These are phyloP conservation scores for Julus scanicus DNA, from an alignment of 2,888 invertebrate genomes.

Conservation along the genomic window DNA sequence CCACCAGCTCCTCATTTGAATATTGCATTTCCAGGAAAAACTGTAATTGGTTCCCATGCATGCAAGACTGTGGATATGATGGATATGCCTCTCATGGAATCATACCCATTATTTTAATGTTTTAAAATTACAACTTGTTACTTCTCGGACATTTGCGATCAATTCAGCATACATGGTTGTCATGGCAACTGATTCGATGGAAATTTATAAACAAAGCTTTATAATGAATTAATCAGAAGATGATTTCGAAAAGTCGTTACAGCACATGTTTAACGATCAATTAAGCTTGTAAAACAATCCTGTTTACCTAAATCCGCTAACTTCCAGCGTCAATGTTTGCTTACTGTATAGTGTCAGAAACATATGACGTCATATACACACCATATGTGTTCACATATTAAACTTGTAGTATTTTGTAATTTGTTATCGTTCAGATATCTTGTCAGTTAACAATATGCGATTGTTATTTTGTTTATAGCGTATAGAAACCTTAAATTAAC, in stretches of 20 bases:
- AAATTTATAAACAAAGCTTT: not conserved
- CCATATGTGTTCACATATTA: no score
- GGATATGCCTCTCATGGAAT: not conserved
- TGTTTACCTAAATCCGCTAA: not conserved
- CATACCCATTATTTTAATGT: slow-evolving; percentile 18
- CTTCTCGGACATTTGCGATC: not conserved
- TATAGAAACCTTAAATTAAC: no score
- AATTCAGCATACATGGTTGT: not conserved
- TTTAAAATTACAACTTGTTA: not conserved
- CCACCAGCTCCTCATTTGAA: not conserved
- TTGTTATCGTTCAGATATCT: no score
- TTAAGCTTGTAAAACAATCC: not conserved
- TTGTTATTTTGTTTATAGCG: no score
- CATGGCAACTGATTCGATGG: not conserved
- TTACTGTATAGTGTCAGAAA: not conserved
- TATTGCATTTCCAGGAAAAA: slow-evolving; percentile 1
- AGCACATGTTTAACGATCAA: not conserved
- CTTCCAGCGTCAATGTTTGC: slow-evolving; percentile 15
- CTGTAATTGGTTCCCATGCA: not conserved
- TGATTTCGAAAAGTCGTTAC: not conserved
- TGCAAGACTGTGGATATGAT: not conserved
- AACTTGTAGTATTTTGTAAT: no score
- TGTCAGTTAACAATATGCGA: no score
- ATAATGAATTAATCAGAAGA: not conserved
- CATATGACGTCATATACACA: not conserved